Base-by-base conservation (phyloP, 2,113 vertebrate species). In the Dryoscopus gambensis region DNA sequence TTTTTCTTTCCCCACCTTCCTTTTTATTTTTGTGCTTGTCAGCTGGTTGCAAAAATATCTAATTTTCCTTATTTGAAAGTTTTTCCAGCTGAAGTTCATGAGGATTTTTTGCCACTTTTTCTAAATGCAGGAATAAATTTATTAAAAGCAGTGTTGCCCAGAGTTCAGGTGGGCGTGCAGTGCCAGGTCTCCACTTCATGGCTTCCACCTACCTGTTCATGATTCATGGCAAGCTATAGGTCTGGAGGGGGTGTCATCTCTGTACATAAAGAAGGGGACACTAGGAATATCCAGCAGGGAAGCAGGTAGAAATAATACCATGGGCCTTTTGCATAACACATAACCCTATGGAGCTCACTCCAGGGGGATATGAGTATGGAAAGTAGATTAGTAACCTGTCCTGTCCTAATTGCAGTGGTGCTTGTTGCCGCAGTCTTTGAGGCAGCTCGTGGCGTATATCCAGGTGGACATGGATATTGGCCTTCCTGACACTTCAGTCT, bases 301-400 rank as follows among this genome's bases (percentile, higher is more conserved):
- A 75, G 27, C 15, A 13, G 28, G 30, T 62, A 13, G 50, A 59
- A 94, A 46, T 59, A 74, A 8, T 30, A 5, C 7, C 2, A 0
- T 11, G 17, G 75, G 44, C 14, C 13, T 46, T 90, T 71, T 44
- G 37, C 46, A 3, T 22, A 15, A 47, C 0, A 0, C 23, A 13
- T 39, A 37, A 65, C 8, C 21, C 46, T 33, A 0, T 5, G 16
- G 46, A 86, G 40, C 60, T 84, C 6, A 0, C 52, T 70, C 44
- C 28, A 4, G 46, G 9, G 39, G 67, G 7, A 30, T 35, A 2
- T 1, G 25, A 65, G 37, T 13, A 10, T 62, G 40, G 46, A 56
- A 75, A 33, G 63, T 2, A 35, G 30, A n/a, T 68, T 1, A 69
- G 13, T 40, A 44, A 55, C 4, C 10, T 42, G 23, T 42, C 13